Evolutionary conservation across 2,113 vertebrate genomes (phyloP).

Genomic region (Lonchura striata): DNA sequence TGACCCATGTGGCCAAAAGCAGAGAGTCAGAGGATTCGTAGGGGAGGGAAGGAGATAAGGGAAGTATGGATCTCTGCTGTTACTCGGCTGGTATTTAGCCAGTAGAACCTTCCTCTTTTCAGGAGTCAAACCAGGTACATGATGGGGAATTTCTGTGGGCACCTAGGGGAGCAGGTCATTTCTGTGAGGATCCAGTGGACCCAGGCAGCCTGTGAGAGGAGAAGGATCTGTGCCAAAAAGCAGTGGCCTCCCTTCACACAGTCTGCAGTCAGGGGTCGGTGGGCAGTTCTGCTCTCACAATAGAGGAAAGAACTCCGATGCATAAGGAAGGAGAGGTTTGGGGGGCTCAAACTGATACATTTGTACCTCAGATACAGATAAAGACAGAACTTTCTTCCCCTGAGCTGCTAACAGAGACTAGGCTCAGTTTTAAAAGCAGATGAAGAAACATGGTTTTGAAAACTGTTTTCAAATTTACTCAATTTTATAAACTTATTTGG

Average conservation of each 20-base stretch:
- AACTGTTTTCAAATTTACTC: not conserved
- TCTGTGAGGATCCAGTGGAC: not conserved
- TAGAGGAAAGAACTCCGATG: not conserved
- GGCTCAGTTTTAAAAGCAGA: not conserved
- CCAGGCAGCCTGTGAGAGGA: not conserved
- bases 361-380: not conserved
- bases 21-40: not conserved
- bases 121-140: not conserved
- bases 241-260: not conserved
- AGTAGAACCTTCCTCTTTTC: not conserved
- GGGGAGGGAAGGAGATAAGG: not conserved
- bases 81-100: not conserved
- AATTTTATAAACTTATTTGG: not conserved
- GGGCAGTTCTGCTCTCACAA: not conserved
- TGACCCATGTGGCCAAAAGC: not conserved
- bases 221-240: not conserved
- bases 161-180: not conserved
- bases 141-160: not conserved
- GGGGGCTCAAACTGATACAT: not conserved
- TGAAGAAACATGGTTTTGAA: not conserved
- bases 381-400: not conserved
- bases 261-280: not conserved
- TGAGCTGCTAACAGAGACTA: not conserved
- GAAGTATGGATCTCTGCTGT: not conserved
- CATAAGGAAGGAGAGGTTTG: not conserved